Evolutionary conservation across 2,113 vertebrate species (phyloP).

Genomic region (Aspiorhynchus laticeps): DNA sequence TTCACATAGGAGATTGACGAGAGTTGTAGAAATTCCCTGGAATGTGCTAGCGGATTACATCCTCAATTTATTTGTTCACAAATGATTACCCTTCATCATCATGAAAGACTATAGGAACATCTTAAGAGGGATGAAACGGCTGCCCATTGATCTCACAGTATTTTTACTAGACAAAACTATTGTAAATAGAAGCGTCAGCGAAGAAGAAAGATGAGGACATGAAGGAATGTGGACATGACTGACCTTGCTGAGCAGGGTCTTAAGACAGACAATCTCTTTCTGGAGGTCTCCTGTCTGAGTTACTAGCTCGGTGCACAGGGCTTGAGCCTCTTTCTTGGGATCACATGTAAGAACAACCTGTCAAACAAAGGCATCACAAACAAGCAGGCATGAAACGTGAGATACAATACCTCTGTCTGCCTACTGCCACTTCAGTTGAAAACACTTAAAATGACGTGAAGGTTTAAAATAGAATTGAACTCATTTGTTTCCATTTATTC

Average conservation of each 20-base stretch:
- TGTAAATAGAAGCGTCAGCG: conserved; percentile 38
- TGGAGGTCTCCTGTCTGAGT: conserved; percentile 76
- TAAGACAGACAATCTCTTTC: conserved; percentile 83
- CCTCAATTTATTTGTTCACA: conserved; percentile 27
- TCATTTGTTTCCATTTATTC: neutral
- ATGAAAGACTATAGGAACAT: conserved; percentile 78
- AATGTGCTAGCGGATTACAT: conserved; percentile 42
- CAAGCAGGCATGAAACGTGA: neutral
- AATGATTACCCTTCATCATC: conserved; percentile 70
- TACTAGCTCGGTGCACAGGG: conserved; percentile 80
- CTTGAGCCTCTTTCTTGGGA: conserved; percentile 73
- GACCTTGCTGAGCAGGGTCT: conserved; percentile 83
- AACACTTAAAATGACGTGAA: neutral
- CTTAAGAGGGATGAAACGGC: conserved; percentile 88
- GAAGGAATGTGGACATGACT: conserved; percentile 21
- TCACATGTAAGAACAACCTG: conserved; percentile 87
- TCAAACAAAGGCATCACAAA: conserved; percentile 7
- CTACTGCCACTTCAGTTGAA: neutral
- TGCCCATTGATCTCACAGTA: conserved; percentile 59
- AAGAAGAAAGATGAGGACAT: conserved; percentile 23
- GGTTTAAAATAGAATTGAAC: neutral
- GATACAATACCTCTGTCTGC: neutral
- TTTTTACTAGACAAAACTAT: conserved; percentile 41
- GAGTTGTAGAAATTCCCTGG: conserved; percentile 27
- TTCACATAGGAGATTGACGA: conserved; percentile 10